A percentile compares a stretch with the other conserved stretches of the same genome.
phyloP scores from a whole-genome alignment of 2,797 vertebrate species.

The Onychomys arenicola region DNA sequence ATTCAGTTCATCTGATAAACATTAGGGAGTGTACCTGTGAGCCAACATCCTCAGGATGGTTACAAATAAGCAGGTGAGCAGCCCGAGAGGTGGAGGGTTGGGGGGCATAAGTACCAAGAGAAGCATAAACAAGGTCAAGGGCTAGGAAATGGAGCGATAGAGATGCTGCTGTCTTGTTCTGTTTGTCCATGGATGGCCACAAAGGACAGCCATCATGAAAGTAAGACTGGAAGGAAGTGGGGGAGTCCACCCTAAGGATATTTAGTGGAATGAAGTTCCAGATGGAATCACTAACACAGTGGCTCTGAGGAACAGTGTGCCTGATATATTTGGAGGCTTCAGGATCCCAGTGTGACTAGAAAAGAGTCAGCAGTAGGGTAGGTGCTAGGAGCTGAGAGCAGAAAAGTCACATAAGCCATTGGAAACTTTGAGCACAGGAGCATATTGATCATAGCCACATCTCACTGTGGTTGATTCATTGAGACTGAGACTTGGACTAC shows the following conservation, averaged over 20 bases:
- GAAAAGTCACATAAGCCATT: not conserved
- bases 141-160: fast-evolving
- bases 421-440: not conserved
- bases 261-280: not conserved
- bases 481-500: not conserved
- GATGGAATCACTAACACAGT: not conserved
- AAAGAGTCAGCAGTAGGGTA: not conserved
- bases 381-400: not conserved
- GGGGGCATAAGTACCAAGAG: not conserved
- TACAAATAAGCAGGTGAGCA: not conserved
- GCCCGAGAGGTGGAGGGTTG: not conserved
- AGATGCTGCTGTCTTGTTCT: not conserved
- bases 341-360: not conserved
- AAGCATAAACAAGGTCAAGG: not conserved
- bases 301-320: not conserved
- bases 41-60: not conserved
- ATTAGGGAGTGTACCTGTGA: not conserved
- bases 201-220: not conserved
- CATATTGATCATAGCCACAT: not conserved
- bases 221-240: not conserved
- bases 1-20: slow-evolving; percentile 25
- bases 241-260: too few species aligned
- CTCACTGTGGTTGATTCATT: not conserved
- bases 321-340: too few species aligned
- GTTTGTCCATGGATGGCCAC: not conserved